A percentile compares a stretch with the other conserved stretches of the same genome.
These are phyloP conservation scores for Brachypteracias leptosomus DNA, from an alignment of 2,113 vertebrate genomes.

Conservation along the genomic window DNA sequence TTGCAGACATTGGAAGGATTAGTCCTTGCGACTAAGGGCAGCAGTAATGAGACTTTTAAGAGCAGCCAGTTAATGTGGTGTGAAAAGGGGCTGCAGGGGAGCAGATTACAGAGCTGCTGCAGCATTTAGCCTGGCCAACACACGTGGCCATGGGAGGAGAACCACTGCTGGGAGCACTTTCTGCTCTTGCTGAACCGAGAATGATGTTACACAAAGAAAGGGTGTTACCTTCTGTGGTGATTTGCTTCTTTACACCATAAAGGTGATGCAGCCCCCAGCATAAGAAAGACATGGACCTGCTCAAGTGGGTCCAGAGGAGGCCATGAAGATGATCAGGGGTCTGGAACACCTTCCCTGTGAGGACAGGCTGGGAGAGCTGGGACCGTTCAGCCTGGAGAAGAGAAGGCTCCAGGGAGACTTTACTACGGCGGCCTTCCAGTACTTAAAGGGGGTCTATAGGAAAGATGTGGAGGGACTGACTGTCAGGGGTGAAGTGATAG, in stretches of 20 bases:
- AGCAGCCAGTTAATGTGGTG: not conserved
- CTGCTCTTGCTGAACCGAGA: not conserved
- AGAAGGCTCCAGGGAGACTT: too few species aligned
- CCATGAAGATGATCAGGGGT: too few species aligned
- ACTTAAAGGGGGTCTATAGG: too few species aligned
- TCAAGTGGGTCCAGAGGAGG: too few species aligned
- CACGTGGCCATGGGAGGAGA: not conserved
- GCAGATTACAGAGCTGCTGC: not conserved
- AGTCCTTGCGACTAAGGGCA: not conserved
- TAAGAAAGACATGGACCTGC: too few species aligned
- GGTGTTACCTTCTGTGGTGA: fast-evolving
- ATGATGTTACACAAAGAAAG: not conserved
- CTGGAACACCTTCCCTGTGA: too few species aligned
- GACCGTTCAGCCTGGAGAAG: too few species aligned
- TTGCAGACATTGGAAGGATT: fast-evolving
- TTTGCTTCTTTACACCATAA: not conserved
- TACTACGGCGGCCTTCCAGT: too few species aligned
- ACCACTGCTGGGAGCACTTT: not conserved
- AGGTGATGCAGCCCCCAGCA: not conserved
- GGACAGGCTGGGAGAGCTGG: too few species aligned
- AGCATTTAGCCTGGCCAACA: not conserved
- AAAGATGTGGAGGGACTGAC: too few species aligned
- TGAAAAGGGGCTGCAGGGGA: not conserved
- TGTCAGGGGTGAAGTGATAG: not conserved
- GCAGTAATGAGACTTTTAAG: not conserved